Conservation (phyloP, 2,888 invertebrate genomes). For the Rhamnusium bicolor region DNA sequence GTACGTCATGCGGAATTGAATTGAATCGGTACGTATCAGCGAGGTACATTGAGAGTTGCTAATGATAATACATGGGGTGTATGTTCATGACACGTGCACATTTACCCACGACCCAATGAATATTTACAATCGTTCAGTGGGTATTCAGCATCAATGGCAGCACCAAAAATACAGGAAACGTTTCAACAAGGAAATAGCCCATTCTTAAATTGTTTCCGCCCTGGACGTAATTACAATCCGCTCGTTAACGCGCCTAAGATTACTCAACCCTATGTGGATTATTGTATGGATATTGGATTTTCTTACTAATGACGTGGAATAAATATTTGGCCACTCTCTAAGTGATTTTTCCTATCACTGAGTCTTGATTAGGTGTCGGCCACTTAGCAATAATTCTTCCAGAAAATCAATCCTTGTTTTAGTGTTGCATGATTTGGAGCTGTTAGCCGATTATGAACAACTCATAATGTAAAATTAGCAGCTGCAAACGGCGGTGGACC, state of each 20-base stretch:
- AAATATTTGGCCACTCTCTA: slow-evolving; percentile 11
- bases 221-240: slow-evolving; percentile 42
- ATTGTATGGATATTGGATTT: neutral
- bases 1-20: slow-evolving; percentile 49
- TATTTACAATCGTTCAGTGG: slow-evolving; percentile 51
- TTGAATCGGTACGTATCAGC: slow-evolving; percentile 42
- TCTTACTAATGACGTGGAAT: slow-evolving; percentile 1
- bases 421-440: slow-evolving; percentile 58
- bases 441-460: slow-evolving; percentile 61
- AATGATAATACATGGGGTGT: slow-evolving; percentile 52
- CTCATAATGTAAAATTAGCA: slow-evolving; percentile 58
- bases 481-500: slow-evolving; percentile 52
- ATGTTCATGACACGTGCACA: slow-evolving; percentile 53
- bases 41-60: slow-evolving; percentile 40
- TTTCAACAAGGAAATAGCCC: slow-evolving; percentile 47
- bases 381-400: slow-evolving; percentile 30
- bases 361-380: slow-evolving; percentile 3
- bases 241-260: slow-evolving; percentile 36
- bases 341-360: slow-evolving; percentile 9
- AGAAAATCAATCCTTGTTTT: slow-evolving; percentile 51
- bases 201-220: slow-evolving; percentile 54
- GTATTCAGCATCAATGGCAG: slow-evolving; percentile 35
- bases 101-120: slow-evolving; percentile 57
- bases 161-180: slow-evolving; percentile 47
- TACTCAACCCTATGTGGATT: slow-evolving; percentile 8